These are phyloP conservation scores for Steinernema khuongi DNA, from an alignment of 1,140 invertebrate genomes.

Conservation along the genomic window DNA sequence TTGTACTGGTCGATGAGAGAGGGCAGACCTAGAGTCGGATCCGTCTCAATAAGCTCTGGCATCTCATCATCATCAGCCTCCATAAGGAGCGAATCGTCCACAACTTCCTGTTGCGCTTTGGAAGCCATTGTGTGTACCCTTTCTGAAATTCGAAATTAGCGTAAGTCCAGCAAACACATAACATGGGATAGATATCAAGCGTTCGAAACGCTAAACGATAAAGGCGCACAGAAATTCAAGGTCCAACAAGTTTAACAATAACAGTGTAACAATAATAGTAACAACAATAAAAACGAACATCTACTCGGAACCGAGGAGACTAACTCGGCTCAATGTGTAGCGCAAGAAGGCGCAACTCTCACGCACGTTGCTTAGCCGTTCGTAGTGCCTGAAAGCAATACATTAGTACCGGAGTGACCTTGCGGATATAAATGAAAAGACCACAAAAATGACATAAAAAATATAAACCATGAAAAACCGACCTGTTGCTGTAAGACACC, in stretches of 20 bases:
- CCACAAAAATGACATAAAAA: constrained; percentile 16
- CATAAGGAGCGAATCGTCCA: constrained; percentile 35
- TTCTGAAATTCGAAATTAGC: constrained; percentile 21
- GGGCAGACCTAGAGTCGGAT: constrained; percentile 26
- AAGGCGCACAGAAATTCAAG: constrained; percentile 23
- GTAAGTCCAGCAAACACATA: constrained; percentile 17
- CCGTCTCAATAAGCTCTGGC: constrained; percentile 45
- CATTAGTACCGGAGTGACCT: too few species aligned
- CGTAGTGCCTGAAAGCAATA: constrained; percentile 49
- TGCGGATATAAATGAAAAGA: too few species aligned
- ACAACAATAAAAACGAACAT: constrained; percentile 37
- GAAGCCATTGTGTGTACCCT: constrained; percentile 21
- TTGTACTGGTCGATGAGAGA: constrained; percentile 38
- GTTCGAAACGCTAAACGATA: constrained; percentile 29
- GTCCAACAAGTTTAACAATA: constrained; percentile 22
- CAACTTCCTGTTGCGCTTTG: constrained; percentile 33
- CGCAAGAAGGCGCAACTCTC: constrained; percentile 38
- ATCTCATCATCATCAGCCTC: constrained; percentile 42
- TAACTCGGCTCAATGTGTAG: constrained; percentile 42
- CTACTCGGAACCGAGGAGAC: constrained; percentile 30
- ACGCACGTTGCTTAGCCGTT: constrained; percentile 39
- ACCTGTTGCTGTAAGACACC: constrained; percentile 50
- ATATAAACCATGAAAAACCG: constrained; percentile 11
- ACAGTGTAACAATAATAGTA: constrained; percentile 25
- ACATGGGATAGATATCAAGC: constrained; percentile 20